Conservation (phyloP, 2,888 invertebrate genomes). For the Euplexia lucipara region DNA sequence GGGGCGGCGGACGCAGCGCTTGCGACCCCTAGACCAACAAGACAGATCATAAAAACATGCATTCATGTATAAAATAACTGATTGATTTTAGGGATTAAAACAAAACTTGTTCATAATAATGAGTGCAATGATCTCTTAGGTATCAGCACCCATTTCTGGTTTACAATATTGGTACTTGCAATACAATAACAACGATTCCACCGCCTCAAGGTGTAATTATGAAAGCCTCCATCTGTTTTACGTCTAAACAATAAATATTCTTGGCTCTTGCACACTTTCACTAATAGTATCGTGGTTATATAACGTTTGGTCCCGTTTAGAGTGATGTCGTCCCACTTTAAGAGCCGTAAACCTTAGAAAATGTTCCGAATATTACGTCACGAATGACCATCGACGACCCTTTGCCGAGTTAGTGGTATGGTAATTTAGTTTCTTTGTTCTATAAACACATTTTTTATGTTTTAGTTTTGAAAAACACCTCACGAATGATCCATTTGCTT, state of each 20-base stretch:
- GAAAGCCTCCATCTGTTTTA: slow-evolving; percentile 55
- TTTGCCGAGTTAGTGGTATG: slow-evolving; percentile 28
- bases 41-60: too few relatives aligned
- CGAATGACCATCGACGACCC: slow-evolving; percentile 16
- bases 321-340: slow-evolving; percentile 57
- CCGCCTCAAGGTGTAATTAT: slow-evolving; percentile 52
- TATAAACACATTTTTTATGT: slow-evolving; percentile 5
- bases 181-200: slow-evolving; percentile 38
- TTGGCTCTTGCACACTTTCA: slow-evolving; percentile 57
- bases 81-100: too few relatives aligned
- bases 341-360: slow-evolving; percentile 47
- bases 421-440: slow-evolving; percentile 5
- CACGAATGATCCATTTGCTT: not conserved
- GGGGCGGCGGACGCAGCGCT: too few relatives aligned
- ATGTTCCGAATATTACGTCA: slow-evolving; percentile 49
- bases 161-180: not conserved
- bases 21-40: too few relatives aligned
- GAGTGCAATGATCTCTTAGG: too few relatives aligned
- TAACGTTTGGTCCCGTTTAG: slow-evolving; percentile 57
- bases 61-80: too few relatives aligned
- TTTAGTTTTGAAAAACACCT: not conserved
- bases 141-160: too few relatives aligned
- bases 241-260: slow-evolving; percentile 60
- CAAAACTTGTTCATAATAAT: too few relatives aligned
- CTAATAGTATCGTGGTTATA: slow-evolving; percentile 57